Evolutionary conservation across 1,140 invertebrate species (phyloP), one percentile per base, ranked within the genome.

Genomic region (Mya arenaria): DNA sequence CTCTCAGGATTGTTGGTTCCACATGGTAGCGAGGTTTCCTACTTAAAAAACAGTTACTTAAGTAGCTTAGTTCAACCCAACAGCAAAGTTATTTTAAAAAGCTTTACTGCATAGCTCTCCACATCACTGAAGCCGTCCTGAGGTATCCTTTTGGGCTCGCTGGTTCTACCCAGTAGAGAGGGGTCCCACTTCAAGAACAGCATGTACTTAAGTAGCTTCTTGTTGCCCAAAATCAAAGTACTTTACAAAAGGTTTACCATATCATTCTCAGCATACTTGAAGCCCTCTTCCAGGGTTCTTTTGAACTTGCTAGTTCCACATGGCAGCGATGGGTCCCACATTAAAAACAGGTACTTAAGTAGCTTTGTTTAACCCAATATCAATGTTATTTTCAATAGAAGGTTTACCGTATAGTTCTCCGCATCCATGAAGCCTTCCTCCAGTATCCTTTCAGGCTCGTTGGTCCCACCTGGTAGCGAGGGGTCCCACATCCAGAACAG

Each of bases 401-500:
- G n/a, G n/a, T n/a, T 52, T 72, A 92, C 92, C 87, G 88, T 84
- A 83, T 91, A 91, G 5, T 85, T 88, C 23, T 89, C 87, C 60
- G 87, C 86, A 83, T 91, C 90, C 74, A 89, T 75, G 72, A 92
- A 93, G 6, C 92, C 92, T 68, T 92, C 90, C 74, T 92, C 92
- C 10, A 91, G 83, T 2, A 92, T 84, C 19, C 89, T 82, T 55
- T 80, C 72, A 23, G 85, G 86, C 60, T 92, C 90, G 63, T 82
- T 84, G 15, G 34, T 39, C 15, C 90, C 92, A 10, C 90, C 90
- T 25, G 87, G 83, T 39, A 91, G 78, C 15, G 89, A 84, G 41
- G 91, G 92, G 66, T 92, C 89, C 87, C 90, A 91, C 74, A 92
- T 88, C 92, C 92, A 92, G 84, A 92, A 92, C 44, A 92, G 81